Conservation (phyloP, 2,888 invertebrate genomes). For the Sclerodermus sp. region DNA sequence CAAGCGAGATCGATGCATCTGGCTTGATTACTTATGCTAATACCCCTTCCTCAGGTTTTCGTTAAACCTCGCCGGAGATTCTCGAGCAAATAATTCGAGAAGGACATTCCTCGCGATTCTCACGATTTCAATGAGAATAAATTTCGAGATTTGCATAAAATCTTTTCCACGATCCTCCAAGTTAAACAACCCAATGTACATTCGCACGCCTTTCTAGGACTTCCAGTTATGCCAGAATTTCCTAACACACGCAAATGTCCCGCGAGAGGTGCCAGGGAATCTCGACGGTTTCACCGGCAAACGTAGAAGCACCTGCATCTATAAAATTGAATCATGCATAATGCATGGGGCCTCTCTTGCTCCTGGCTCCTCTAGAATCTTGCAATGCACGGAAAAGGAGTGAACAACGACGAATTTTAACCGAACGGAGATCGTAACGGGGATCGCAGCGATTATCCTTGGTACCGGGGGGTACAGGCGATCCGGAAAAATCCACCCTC, state of each 20-base stretch:
- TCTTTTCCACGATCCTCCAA: constrained; percentile 14
- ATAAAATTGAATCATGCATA: constrained; percentile 42
- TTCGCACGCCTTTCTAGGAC: constrained; percentile 12
- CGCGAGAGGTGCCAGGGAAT: constrained; percentile 30
- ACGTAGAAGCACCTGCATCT: constrained; percentile 36
- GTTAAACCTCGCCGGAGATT: no score
- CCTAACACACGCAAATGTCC: constrained; percentile 26
- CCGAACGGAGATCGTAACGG: no score
- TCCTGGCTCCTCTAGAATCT: constrained; percentile 22
- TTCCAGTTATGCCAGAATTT: constrained; percentile 29
- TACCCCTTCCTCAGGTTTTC: no score
- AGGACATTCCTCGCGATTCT: no score
- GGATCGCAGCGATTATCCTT: neutral
- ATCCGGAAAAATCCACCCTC: no score
- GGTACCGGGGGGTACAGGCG: neutral
- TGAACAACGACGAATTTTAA: constrained; percentile 3
- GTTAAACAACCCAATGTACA: constrained; percentile 16
- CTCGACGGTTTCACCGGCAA: constrained; percentile 35
- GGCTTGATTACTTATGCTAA: no score
- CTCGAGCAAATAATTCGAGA: no score
- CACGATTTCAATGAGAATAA: no score
- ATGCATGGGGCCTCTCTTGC: constrained; percentile 47
- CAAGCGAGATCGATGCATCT: no score
- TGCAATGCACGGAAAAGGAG: constrained; percentile 24
- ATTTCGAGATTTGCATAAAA: no score